Evolutionary conservation across 2,113 vertebrate genomes (phyloP).

Genomic region (Grantiella picta): DNA sequence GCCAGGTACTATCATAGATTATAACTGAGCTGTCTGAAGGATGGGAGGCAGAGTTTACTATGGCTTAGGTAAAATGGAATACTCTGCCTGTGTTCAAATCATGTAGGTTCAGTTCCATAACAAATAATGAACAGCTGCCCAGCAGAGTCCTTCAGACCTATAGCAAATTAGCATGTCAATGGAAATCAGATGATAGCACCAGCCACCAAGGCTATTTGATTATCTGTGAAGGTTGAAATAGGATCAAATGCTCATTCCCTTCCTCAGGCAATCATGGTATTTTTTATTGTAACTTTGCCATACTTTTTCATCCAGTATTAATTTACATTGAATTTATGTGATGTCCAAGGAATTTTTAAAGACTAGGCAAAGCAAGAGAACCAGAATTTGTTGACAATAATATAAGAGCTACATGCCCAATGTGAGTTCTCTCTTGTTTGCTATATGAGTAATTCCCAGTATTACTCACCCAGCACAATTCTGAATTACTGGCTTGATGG

Average conservation of each 20-base stretch:
- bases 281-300: background rate
- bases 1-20: background rate
- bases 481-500: slow-evolving; percentile 66
- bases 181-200: background rate
- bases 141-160: background rate
- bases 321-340: rapidly evolving
- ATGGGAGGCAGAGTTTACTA: background rate
- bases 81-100: background rate
- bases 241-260: background rate
- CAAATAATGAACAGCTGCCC: background rate
- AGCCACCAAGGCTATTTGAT: background rate
- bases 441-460: background rate
- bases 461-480: slow-evolving; percentile 79
- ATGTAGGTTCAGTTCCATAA: background rate
- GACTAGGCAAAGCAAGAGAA: background rate
- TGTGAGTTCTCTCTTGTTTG: background rate
- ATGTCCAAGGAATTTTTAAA: background rate
- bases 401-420: background rate
- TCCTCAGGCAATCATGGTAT: background rate
- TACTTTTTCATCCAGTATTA: background rate
- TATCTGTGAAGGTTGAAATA: background rate
- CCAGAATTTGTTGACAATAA: background rate
- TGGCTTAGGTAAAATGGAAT: background rate
- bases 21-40: background rate
- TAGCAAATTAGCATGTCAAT: background rate